Evolutionary conservation across 2,797 vertebrate species (phyloP).

Genomic region (Ara ararauna): DNA sequence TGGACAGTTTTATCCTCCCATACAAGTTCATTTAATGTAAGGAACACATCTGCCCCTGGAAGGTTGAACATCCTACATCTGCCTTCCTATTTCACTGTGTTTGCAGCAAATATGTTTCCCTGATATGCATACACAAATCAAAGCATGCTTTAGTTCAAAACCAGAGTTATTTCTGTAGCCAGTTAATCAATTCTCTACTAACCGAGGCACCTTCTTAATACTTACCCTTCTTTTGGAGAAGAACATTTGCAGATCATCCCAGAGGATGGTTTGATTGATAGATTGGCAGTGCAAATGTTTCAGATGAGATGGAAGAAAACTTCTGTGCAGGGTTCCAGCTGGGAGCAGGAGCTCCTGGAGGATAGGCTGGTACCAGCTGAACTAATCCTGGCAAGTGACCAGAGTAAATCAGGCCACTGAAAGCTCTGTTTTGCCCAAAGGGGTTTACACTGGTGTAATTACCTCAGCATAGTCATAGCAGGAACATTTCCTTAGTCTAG

Average conservation of each 20-base stretch:
- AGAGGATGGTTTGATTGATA: background rate
- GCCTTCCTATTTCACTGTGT: background rate
- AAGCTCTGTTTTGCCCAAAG: conserved; percentile 70
- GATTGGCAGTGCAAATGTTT: background rate
- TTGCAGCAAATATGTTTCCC: background rate
- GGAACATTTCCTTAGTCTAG: conserved; percentile 70
- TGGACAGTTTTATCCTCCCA: background rate
- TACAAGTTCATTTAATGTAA: background rate
- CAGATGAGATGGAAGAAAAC: background rate
- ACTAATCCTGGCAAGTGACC: conserved; percentile 67
- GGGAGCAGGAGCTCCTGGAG: conserved; percentile 45
- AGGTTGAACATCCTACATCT: background rate
- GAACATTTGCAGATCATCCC: background rate
- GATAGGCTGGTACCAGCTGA: conserved; percentile 59
- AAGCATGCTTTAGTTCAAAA: background rate
- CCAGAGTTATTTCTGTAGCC: background rate
- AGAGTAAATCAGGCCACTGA: conserved; percentile 66
- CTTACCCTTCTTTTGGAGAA: background rate
- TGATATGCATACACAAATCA: background rate
- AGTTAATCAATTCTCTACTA: background rate
- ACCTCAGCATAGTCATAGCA: conserved; percentile 51
- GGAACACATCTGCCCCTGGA: background rate
- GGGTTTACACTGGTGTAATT: conserved; percentile 61
- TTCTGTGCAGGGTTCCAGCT: background rate
- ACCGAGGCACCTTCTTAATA: background rate